Base-by-base conservation (phyloP, 2,797 vertebrate species). In the Phrynocephalus vlangalii region DNA sequence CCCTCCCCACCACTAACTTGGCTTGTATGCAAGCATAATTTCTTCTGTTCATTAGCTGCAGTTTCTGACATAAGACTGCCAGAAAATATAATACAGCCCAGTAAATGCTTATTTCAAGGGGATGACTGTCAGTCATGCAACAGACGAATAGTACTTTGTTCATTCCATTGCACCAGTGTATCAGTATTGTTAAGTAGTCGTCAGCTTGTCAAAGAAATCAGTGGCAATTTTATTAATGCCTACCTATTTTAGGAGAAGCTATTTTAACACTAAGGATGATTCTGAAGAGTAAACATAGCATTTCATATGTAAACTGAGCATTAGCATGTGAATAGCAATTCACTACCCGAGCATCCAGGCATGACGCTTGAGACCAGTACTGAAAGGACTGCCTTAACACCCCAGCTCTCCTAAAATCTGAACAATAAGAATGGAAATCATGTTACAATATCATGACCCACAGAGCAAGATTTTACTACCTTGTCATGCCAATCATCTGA, bases 181-280 rank as follows among this genome's bases (percentile, higher is more conserved):
- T 50, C 78, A 68, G 22, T 26, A 52, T 76, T 76, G 48, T 82
- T 85, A 28, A 71, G 73, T 63, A 63, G 60, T 85, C 48, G 68
- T 76, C 75, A 0, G 0, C 63, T 20, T 91, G 91, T 92, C 86
- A 76, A 76, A 84, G 89, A 91, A 90, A 89, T 92, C 90, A 77
- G 33, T 93, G 75, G 73, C 79, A 84, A 20, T 75, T 24, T 88
- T 82, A 91, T 93, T 87, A 87, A 80, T 48, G 84, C 52, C 78
- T 6, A 48, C 89, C 87, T 91, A 91, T 91, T 88, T 92, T 88
- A 90, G 89, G 81, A 82, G 79, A 70, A 88, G 89, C 85, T 90
- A 5, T 92, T 93, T 93, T 92, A 90, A 81, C 80, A 7, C 5
- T 76, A 92, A 63, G 88, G 90, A 92, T 52, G 60, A 72, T 83